Evolutionary conservation across 2,113 vertebrate species (phyloP).

Genomic region (Saccopteryx leptura): DNA sequence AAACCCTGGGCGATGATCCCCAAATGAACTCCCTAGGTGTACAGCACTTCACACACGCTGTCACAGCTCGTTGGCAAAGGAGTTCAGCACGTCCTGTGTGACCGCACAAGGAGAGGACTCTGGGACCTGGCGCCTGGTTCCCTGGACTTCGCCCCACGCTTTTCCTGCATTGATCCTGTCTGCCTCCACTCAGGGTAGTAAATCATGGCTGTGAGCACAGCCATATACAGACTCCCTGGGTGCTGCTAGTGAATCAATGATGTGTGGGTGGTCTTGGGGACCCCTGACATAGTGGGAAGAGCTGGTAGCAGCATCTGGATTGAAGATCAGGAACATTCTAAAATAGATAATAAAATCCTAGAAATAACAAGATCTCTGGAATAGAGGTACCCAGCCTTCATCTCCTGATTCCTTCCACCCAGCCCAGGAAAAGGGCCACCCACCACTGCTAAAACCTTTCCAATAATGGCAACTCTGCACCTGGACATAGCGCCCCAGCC

Average conservation of each 20-base stretch:
- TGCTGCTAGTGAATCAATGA: too few species aligned
- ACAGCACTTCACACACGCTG: not conserved
- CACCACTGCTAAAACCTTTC: rapidly evolving
- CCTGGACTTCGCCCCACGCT: not conserved
- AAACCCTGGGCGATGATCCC: rapidly evolving
- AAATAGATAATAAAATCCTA: not conserved
- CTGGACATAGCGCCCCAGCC: not conserved
- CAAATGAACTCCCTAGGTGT: not conserved
- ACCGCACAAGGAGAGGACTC: not conserved
- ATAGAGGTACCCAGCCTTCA: not conserved
- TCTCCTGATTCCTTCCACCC: rapidly evolving
- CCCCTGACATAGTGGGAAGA: not conserved
- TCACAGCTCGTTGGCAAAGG: not conserved
- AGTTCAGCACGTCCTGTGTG: not conserved
- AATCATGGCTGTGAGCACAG: not conserved
- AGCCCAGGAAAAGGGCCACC: not conserved
- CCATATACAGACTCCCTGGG: not conserved
- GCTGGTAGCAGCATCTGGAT: not conserved
- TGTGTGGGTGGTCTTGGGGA: not conserved
- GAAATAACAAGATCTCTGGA: not conserved
- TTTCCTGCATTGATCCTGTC: not conserved
- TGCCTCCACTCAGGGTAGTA: too few species aligned
- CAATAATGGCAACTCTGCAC: rapidly evolving
- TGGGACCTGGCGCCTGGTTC: not conserved
- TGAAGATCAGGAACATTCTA: not conserved